Evolutionary conservation across 2,113 vertebrate genomes (phyloP).

Genomic region (Apistogramma diplotaenia): DNA sequence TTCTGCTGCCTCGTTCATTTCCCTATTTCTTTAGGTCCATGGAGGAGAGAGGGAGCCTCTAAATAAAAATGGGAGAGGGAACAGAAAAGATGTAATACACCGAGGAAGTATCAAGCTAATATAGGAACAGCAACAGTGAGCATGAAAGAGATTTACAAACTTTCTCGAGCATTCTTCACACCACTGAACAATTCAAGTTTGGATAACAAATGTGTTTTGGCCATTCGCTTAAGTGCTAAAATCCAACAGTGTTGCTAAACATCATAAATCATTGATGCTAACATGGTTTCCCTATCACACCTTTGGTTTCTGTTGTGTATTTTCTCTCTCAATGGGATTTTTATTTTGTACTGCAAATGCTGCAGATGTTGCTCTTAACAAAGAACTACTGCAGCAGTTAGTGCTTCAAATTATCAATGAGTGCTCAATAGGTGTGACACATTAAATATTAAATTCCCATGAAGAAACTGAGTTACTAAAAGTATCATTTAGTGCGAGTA

Average conservation of each 20-base stretch:
- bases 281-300: not conserved
- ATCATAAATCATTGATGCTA: slow-evolving; percentile 9
- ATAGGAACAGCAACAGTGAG: slow-evolving; percentile 1
- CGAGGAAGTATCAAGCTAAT: not conserved
- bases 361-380: not conserved
- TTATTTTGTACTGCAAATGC: not conserved
- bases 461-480: not conserved
- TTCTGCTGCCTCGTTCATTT: slow-evolving; percentile 2
- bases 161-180: not conserved
- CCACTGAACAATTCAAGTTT: not conserved
- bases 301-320: not conserved
- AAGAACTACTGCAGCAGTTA: not conserved
- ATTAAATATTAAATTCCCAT: no score
- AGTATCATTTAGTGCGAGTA: not conserved
- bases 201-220: not conserved
- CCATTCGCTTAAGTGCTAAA: not conserved
- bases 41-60: not conserved
- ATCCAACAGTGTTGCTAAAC: not conserved
- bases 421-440: no score
- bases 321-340: not conserved
- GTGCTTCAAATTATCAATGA: no score
- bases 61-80: not conserved
- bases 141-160: not conserved
- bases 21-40: not conserved
- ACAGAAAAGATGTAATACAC: not conserved